Conservation (phyloP, 1,140 invertebrate species). For the Diachasmimorpha longicaudata region DNA sequence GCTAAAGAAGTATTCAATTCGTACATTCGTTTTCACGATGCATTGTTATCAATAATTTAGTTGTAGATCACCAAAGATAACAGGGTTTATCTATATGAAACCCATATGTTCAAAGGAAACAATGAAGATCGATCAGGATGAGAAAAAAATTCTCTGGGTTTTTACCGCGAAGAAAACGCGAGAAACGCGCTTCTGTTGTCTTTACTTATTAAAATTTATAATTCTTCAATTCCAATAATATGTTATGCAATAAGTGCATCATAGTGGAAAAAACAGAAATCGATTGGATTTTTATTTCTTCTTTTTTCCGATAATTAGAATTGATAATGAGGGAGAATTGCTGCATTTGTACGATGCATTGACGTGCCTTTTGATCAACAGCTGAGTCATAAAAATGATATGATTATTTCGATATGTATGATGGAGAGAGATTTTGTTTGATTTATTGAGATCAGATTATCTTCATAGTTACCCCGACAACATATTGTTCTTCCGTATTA, state of each 20-base stretch:
- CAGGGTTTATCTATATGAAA: too few species aligned
- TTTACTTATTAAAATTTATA: neutral
- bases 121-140: neutral
- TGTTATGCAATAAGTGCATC: neutral
- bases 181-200: slow-evolving; percentile 26
- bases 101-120: too few species aligned
- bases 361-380: neutral
- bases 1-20: too few species aligned
- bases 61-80: too few species aligned
- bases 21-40: too few species aligned
- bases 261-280: neutral
- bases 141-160: neutral
- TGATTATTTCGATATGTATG: too few species aligned
- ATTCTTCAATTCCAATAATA: neutral
- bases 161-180: neutral
- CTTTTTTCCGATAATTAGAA: neutral
- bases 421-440: too few species aligned
- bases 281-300: neutral
- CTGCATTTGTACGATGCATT: neutral
- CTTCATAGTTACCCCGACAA: too few species aligned
- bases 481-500: too few species aligned
- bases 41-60: too few species aligned
- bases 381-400: too few species aligned
- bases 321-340: neutral
- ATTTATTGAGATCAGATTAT: too few species aligned